Percentiles rank a stretch among this genome's conserved stretches.
phyloP scores from a whole-genome alignment of 2,888 invertebrate genomes.

The Acanthosepion esculentum region DNA sequence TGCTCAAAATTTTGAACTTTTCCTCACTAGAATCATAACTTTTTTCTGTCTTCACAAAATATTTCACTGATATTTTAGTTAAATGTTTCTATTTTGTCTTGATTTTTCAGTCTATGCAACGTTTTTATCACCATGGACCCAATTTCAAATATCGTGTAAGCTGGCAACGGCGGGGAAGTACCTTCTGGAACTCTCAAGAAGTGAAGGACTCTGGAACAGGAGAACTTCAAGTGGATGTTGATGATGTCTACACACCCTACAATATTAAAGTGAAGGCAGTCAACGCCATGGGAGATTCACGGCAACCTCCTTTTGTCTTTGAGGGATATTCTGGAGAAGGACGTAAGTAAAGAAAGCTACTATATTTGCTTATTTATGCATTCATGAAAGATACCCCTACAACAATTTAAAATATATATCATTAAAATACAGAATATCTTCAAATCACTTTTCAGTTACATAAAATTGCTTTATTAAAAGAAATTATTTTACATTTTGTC shows the following conservation, averaged over 20 bases:
- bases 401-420: no score
- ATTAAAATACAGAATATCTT: no score
- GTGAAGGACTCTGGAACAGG: slow-evolving; percentile 60
- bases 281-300: slow-evolving; percentile 66
- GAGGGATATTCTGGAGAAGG: slow-evolving; percentile 67
- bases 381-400: no score
- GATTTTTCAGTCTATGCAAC: slow-evolving; percentile 65
- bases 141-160: slow-evolving; percentile 66
- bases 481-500: no score
- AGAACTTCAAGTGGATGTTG: slow-evolving; percentile 63
- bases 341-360: slow-evolving; percentile 57
- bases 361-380: background rate
- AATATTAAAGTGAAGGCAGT: slow-evolving; percentile 67
- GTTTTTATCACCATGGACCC: slow-evolving; percentile 67
- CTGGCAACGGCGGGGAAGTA: slow-evolving; percentile 65
- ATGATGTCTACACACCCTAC: slow-evolving; percentile 65
- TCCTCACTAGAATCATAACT: no score
- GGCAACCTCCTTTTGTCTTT: slow-evolving; percentile 66
- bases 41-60: no score
- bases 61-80: background rate
- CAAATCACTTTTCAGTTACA: no score
- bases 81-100: background rate
- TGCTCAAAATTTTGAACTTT: no score
- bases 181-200: slow-evolving; percentile 62
- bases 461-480: no score